A percentile compares a stretch with the other conserved stretches of the same genome.
Evolutionary conservation across 1,140 invertebrate genomes (phyloP).

Genomic region (Grapholita molesta): DNA sequence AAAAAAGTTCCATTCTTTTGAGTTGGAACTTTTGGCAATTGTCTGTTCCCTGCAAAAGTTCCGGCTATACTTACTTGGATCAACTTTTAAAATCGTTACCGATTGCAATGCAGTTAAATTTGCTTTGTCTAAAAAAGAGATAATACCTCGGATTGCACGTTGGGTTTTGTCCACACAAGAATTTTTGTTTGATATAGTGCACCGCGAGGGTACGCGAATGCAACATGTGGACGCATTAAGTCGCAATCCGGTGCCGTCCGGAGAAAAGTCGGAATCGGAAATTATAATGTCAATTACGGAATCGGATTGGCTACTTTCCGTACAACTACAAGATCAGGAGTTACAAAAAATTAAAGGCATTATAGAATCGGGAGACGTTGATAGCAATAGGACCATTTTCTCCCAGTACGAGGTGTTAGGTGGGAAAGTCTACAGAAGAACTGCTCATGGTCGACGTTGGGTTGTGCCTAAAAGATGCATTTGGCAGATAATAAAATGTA

Average conservation of each 20-base stretch:
- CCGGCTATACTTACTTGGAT: constrained; percentile 9
- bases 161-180: constrained; percentile 26
- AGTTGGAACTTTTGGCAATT: constrained; percentile 31
- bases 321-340: constrained; percentile 2
- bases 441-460: constrained; percentile 10
- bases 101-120: constrained; percentile 28
- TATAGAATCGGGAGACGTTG: not conserved
- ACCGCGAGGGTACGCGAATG: constrained; percentile 28
- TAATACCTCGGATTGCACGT: constrained; percentile 25
- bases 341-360: constrained; percentile 20
- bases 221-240: constrained; percentile 49
- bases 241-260: constrained; percentile 22
- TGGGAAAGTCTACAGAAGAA: constrained; percentile 15
- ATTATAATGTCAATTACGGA: constrained; percentile 19
- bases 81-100: constrained; percentile 19
- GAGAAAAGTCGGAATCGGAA: not conserved
- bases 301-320: constrained; percentile 28
- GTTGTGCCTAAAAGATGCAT: constrained; percentile 17
- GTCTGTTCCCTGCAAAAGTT: constrained; percentile 28
- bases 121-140: constrained; percentile 24
- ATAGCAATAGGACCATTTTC: constrained; percentile 17
- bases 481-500: constrained; percentile 18
- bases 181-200: constrained; percentile 25
- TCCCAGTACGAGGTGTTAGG: constrained; percentile 6
- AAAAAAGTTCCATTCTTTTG: constrained; percentile 25